Percentiles rank a stretch among this genome's conserved stretches.
Conservation (phyloP, 2,113 vertebrate species). For the Pteropus alecto region DNA sequence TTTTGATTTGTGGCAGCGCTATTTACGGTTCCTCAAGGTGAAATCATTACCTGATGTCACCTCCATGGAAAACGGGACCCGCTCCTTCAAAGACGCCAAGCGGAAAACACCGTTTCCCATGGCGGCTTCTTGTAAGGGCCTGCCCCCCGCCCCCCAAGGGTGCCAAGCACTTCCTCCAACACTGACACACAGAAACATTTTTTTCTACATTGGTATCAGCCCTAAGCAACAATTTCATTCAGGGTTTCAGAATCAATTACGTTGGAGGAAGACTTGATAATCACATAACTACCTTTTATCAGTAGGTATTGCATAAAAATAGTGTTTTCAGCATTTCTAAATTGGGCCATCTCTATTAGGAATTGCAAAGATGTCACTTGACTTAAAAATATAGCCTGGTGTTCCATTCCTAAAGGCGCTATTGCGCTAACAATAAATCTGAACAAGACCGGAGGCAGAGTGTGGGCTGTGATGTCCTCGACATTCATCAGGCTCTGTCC, state of each 20-base stretch:
- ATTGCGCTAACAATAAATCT: conserved; percentile 77
- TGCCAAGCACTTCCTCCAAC: not conserved
- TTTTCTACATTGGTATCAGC: not conserved
- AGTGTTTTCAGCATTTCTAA: conserved; percentile 61
- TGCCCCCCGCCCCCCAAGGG: not conserved
- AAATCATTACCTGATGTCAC: not conserved
- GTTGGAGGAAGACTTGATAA: conserved; percentile 14
- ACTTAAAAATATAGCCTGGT: conserved; percentile 69
- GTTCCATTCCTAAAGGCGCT: conserved; percentile 74
- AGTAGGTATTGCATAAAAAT: not conserved
- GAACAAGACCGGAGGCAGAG: conserved; percentile 55
- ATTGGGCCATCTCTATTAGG: conserved; percentile 68
- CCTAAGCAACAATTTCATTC: not conserved
- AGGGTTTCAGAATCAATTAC: not conserved
- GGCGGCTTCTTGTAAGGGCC: not conserved
- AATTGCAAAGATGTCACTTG: conserved; percentile 78
- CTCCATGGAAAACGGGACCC: not conserved
- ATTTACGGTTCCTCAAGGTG: not conserved
- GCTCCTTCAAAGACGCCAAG: not conserved
- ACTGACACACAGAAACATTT: not conserved
- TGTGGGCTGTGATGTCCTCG: conserved; percentile 66
- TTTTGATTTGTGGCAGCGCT: not conserved
- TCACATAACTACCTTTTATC: conserved; percentile 9
- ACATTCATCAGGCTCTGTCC: conserved; percentile 74
- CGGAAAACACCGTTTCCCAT: not conserved